A percentile compares a stretch with the other conserved stretches of the same genome.
Conservation (phyloP, 2,888 invertebrate genomes). For the Drosophila rellima region DNA sequence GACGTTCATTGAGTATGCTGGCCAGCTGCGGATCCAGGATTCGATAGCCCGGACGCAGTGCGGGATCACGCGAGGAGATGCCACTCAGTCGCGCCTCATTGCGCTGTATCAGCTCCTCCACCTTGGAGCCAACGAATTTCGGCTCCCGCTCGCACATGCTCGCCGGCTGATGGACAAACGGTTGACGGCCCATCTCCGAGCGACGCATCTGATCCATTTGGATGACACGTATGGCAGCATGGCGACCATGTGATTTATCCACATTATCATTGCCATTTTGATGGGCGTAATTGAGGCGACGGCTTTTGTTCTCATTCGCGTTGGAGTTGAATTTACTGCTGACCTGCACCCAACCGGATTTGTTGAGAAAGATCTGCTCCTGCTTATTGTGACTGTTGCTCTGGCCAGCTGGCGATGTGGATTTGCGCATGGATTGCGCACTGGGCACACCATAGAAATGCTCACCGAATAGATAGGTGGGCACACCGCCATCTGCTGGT, state of each 20-base stretch:
- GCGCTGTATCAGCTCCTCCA: conserved; percentile 85
- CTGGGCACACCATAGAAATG: conserved; percentile 64
- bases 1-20: conserved; percentile 84
- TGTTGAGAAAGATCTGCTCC: conserved; percentile 85
- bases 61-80: conserved; percentile 61
- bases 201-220: conserved; percentile 77
- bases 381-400: conserved; percentile 82
- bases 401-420: conserved; percentile 52
- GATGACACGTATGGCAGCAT: conserved; percentile 75
- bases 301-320: conserved; percentile 79
- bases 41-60: conserved; percentile 84
- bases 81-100: conserved; percentile 81
- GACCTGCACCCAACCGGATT: conserved; percentile 87
- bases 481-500: conserved; percentile 65
- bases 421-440: conserved; percentile 48
- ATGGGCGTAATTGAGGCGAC: conserved; percentile 73
- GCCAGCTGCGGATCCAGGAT: conserved; percentile 84
- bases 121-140: conserved; percentile 83
- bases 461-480: conserved; percentile 85
- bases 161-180: conserved; percentile 66
- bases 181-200: conserved; percentile 59
- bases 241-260: conserved; percentile 52
- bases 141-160: conserved; percentile 64
- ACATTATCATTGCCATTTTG: conserved; percentile 72
- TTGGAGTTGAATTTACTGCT: conserved; percentile 82